Evolutionary conservation across 2,797 vertebrate species (phyloP).

Genomic region (Falco concolor): DNA sequence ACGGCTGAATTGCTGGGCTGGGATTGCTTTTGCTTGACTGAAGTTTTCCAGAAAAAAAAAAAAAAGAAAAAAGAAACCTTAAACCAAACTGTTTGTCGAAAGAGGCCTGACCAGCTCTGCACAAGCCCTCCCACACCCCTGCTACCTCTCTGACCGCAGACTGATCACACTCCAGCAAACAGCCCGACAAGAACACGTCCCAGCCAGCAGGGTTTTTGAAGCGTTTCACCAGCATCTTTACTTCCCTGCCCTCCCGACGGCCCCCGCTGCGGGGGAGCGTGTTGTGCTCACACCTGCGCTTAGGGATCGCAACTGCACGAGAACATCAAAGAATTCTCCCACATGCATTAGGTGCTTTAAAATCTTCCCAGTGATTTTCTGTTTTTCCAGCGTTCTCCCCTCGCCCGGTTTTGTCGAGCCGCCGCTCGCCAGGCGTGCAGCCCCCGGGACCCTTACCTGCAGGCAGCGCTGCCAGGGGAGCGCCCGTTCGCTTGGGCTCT

Average conservation of each 20-base stretch:
- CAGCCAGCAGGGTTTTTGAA: not conserved
- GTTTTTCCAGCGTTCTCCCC: not conserved
- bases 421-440: not conserved
- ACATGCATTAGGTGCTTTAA: not conserved
- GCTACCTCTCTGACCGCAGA: not conserved
- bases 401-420: not conserved
- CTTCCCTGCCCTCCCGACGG: not conserved
- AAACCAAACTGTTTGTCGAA: not conserved
- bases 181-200: not conserved
- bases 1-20: not conserved
- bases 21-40: not conserved
- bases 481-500: not conserved
- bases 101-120: not conserved
- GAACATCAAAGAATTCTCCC: not conserved
- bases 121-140: not conserved
- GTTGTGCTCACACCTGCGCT: constrained; percentile 14
- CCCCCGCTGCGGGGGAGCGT: not conserved
- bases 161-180: not conserved
- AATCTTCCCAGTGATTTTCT: not conserved
- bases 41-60: not conserved
- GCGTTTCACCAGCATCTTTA: not conserved
- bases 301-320: not conserved
- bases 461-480: not conserved
- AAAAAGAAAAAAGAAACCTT: not conserved
- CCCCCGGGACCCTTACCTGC: not conserved